A percentile compares a stretch with the other conserved stretches of the same genome.
phyloP scores from a whole-genome alignment of 2,797 vertebrate species.

The Odontamblyopus rebecca region DNA sequence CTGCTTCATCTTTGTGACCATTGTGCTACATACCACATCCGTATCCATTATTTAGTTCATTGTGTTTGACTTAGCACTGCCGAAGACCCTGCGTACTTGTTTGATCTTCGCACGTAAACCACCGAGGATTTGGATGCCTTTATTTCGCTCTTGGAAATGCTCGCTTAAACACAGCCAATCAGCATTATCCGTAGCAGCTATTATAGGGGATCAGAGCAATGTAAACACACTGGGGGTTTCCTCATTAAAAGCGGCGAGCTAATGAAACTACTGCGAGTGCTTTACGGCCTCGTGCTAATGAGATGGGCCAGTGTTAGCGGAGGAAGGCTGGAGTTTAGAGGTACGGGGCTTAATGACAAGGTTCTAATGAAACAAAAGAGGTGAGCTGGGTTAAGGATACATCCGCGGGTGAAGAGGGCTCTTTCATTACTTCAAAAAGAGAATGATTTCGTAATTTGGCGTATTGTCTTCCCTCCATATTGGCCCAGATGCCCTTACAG shows the following conservation, averaged over 20 bases:
- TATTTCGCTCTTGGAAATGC: slow-evolving; percentile 50
- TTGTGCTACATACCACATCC: background rate
- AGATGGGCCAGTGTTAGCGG: slow-evolving; percentile 60
- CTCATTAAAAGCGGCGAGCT: slow-evolving; percentile 66
- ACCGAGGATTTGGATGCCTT: slow-evolving; percentile 42
- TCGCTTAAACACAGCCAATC: slow-evolving; percentile 51
- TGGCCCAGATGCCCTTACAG: too few relatives aligned
- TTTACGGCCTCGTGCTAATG: slow-evolving; percentile 68
- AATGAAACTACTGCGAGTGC: slow-evolving; percentile 61
- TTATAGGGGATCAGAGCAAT: slow-evolving; percentile 46
- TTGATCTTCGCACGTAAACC: slow-evolving; percentile 53
- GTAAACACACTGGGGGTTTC: slow-evolving; percentile 61
- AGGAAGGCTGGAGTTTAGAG: slow-evolving; percentile 44
- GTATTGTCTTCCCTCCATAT: too few relatives aligned
- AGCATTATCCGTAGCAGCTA: slow-evolving; percentile 39
- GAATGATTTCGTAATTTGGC: too few relatives aligned
- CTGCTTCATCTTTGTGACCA: background rate
- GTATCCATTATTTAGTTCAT: background rate
- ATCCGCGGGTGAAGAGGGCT: background rate
- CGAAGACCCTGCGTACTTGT: slow-evolving; percentile 49
- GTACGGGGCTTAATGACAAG: slow-evolving; percentile 62
- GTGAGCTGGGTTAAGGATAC: background rate
- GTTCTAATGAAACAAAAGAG: slow-evolving; percentile 64
- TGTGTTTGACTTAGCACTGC: slow-evolving; percentile 16
- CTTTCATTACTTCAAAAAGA: too few relatives aligned